phyloP scores from a whole-genome alignment of 2,797 vertebrate genomes.

The Hylomyscus alleni region DNA sequence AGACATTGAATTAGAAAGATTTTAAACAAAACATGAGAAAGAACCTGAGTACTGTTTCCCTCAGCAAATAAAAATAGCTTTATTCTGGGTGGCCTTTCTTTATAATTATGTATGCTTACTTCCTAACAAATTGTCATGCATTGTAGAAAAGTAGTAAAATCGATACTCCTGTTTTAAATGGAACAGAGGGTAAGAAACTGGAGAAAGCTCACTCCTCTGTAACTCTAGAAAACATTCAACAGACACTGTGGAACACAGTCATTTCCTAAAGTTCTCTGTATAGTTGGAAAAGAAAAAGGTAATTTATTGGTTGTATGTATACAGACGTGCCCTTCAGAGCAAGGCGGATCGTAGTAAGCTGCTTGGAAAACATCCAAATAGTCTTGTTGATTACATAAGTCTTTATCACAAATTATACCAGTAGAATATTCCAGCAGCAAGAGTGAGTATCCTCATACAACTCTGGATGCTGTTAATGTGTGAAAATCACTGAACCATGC shows the following conservation, averaged over 20 bases:
- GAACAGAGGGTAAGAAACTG: neutral
- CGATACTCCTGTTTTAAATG: neutral
- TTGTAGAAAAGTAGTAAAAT: neutral
- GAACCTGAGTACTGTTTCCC: neutral
- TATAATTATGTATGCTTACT: neutral
- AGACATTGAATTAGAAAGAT: neutral
- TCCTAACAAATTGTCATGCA: neutral
- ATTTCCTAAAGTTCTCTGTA: neutral
- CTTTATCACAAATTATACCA: constrained; percentile 28
- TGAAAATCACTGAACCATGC: constrained; percentile 23
- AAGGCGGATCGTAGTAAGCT: neutral
- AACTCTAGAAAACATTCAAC: neutral
- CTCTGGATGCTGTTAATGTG: neutral
- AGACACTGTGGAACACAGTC: neutral
- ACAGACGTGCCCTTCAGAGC: neutral
- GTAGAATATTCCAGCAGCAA: constrained; percentile 29
- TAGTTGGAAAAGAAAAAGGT: neutral
- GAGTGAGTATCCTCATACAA: neutral
- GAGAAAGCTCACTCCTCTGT: neutral
- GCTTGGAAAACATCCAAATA: constrained; percentile 21
- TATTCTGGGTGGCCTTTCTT: neutral
- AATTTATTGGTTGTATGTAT: neutral
- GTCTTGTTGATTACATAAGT: neutral
- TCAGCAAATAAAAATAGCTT: constrained; percentile 3
- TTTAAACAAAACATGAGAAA: neutral